A percentile compares a stretch with the other conserved stretches of the same genome.
Conservation (phyloP, 2,888 invertebrate species). For the Chironomus tentans region DNA sequence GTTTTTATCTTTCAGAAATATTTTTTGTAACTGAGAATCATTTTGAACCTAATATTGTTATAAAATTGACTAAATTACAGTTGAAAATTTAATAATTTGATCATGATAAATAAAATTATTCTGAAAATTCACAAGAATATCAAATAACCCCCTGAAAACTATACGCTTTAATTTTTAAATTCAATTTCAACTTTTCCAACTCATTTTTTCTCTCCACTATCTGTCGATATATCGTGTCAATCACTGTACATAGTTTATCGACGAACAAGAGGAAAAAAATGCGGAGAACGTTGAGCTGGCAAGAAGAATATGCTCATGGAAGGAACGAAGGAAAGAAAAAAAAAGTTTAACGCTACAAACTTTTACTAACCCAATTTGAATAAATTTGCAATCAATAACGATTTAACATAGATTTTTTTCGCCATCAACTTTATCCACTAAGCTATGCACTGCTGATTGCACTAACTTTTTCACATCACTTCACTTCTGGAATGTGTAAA, state of each 20-base stretch:
- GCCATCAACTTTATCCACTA: background rate
- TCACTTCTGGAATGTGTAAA: conserved; percentile 20
- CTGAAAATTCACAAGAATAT: too few relatives aligned
- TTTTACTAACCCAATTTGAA: conserved; percentile 22
- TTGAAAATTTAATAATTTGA: too few relatives aligned
- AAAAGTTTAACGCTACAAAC: background rate
- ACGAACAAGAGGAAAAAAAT: background rate
- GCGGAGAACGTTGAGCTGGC: too few relatives aligned
- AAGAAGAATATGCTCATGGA: background rate
- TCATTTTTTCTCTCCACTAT: background rate
- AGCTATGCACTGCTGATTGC: background rate
- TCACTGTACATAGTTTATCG: background rate
- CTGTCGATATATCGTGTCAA: background rate
- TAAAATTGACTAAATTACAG: background rate
- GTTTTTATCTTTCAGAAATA: too few relatives aligned
- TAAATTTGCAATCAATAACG: conserved; percentile 27
- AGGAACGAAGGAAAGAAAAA: background rate
- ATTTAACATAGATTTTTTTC: conserved; percentile 17
- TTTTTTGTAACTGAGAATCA: too few relatives aligned
- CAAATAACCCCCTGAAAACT: too few relatives aligned
- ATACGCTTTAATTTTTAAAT: too few relatives aligned
- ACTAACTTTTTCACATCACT: background rate
- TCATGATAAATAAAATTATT: too few relatives aligned
- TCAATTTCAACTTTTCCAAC: too few relatives aligned
- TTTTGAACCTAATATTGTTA: too few relatives aligned